Percentiles rank a stretch among this genome's conserved stretches.
Evolutionary conservation across 2,888 invertebrate genomes (phyloP).

Genomic region (Abrostola triplasia): DNA sequence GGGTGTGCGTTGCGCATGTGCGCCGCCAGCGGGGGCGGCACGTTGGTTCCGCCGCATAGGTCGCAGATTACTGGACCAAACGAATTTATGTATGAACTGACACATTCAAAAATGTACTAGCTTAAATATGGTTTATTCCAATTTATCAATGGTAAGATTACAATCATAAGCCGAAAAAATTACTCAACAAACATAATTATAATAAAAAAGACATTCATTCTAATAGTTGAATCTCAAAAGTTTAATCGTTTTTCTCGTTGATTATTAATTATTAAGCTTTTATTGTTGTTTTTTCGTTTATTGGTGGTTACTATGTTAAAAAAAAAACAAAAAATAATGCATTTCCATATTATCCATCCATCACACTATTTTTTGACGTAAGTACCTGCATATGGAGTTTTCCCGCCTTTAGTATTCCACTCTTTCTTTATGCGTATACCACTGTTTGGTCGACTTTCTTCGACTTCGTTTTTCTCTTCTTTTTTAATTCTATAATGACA

Average conservation of each 20-base stretch:
- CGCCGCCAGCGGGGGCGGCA: slow-evolving; percentile 94
- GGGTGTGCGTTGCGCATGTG: slow-evolving; percentile 97
- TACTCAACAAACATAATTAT: no score
- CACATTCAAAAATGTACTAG: neutral
- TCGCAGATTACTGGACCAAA: slow-evolving; percentile 90
- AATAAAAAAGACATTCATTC: neutral
- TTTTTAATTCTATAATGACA: slow-evolving; percentile 61
- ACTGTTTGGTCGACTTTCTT: slow-evolving; percentile 59
- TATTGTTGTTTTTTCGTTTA: no score
- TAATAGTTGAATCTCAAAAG: neutral
- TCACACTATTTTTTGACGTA: neutral
- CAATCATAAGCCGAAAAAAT: no score
- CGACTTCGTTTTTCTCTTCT: slow-evolving; percentile 72
- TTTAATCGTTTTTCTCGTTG: no score
- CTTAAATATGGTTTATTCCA: slow-evolving; percentile 4
- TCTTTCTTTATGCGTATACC: slow-evolving; percentile 71
- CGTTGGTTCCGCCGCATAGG: slow-evolving; percentile 92
- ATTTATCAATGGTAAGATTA: no score
- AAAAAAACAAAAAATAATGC: no score
- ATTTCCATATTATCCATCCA: neutral
- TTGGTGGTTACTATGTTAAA: no score
- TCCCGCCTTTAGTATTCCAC: slow-evolving; percentile 63
- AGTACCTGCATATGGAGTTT: slow-evolving; percentile 72
- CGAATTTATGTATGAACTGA: neutral
- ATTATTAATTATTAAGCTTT: no score